Evolutionary conservation across 2,797 vertebrate genomes (phyloP).

Genomic region (Pipistrellus pygmaeus): DNA sequence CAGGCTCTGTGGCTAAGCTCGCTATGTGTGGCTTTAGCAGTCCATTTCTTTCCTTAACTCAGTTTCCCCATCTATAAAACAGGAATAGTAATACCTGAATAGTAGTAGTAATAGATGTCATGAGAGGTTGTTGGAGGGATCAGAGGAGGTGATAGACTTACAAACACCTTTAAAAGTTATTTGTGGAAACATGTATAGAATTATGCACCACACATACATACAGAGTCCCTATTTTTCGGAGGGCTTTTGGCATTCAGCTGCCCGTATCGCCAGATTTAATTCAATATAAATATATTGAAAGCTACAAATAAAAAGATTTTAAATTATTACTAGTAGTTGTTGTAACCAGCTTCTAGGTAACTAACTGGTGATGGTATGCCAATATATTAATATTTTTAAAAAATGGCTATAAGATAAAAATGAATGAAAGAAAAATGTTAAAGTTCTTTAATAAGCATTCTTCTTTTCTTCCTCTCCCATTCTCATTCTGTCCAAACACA

Average conservation of each 20-base stretch:
- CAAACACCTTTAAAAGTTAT: background rate
- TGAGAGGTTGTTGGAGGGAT: background rate
- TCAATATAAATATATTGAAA: slow-evolving; percentile 19
- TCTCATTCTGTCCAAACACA: background rate
- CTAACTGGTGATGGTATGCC: background rate
- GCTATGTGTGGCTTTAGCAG: background rate
- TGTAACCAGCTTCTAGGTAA: slow-evolving; percentile 25
- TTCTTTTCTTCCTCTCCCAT: background rate
- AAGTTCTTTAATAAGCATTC: background rate
- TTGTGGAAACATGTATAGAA: background rate
- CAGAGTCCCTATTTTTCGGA: background rate
- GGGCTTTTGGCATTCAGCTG: background rate
- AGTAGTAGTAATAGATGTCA: background rate
- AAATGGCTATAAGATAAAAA: slow-evolving; percentile 45
- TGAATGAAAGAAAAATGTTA: background rate
- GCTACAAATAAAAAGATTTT: slow-evolving; percentile 19
- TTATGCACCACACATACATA: background rate
- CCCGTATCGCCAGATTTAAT: background rate
- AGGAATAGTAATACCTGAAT: background rate
- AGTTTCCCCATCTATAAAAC: slow-evolving; percentile 28
- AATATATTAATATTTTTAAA: background rate
- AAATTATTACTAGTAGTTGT: slow-evolving; percentile 2
- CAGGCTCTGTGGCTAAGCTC: background rate
- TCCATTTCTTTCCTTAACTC: slow-evolving; percentile 3
- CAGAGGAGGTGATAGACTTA: background rate